Percentiles rank a stretch among this genome's conserved stretches.
These are phyloP conservation scores for Vultur gryphus DNA, from an alignment of 2,797 vertebrate species.

Conservation along the genomic window DNA sequence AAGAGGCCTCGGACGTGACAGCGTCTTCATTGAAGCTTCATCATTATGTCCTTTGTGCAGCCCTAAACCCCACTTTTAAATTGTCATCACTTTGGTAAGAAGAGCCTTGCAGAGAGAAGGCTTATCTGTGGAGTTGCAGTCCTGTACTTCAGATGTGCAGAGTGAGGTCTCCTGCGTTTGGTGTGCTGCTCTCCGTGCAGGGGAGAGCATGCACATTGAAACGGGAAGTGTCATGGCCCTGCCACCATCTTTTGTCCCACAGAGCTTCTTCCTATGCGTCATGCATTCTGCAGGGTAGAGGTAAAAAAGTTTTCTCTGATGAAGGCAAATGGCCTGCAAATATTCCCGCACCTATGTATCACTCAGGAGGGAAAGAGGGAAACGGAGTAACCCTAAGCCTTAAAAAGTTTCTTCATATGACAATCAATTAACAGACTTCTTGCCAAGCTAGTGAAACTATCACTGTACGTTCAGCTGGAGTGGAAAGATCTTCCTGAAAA, in stretches of 20 bases:
- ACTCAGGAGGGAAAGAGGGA: not conserved
- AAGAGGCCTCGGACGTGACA: not conserved
- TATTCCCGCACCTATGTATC: accelerated
- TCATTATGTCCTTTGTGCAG: not conserved
- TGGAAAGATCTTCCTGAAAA: not conserved
- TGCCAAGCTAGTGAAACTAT: not conserved
- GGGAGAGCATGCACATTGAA: accelerated
- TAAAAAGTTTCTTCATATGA: not conserved
- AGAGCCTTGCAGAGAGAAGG: not conserved
- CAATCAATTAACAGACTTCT: not conserved
- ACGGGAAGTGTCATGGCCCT: not conserved
- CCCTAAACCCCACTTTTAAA: not conserved
- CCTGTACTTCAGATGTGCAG: not conserved
- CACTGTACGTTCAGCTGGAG: not conserved
- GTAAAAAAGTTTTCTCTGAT: not conserved
- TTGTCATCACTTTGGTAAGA: not conserved
- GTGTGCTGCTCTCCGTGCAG: too few relatives aligned
- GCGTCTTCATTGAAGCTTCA: not conserved
- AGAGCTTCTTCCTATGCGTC: not conserved
- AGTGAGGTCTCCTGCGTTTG: not conserved
- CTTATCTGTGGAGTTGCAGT: not conserved
- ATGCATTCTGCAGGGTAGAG: accelerated
- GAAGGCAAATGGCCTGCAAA: not conserved
- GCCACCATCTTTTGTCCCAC: not conserved
- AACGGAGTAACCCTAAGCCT: not conserved